Conservation (phyloP, 1,140 invertebrate genomes). For the Drosophila ananassae region DNA sequence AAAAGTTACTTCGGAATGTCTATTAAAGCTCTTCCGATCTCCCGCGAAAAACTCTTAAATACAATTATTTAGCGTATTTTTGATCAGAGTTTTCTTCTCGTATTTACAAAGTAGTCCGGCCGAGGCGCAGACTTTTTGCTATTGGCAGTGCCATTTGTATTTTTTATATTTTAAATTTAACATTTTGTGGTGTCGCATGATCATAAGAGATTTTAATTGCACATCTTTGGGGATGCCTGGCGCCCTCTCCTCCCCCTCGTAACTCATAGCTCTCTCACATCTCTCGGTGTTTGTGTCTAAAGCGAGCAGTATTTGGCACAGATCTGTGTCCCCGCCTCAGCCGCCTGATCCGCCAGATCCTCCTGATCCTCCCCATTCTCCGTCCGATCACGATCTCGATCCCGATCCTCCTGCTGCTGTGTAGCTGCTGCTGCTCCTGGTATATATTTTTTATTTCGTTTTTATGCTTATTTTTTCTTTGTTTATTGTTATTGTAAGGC, state of each 20-base stretch:
- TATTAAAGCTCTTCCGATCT: slow-evolving; percentile 62
- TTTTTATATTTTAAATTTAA: slow-evolving; percentile 14
- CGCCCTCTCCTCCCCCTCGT: slow-evolving; percentile 28
- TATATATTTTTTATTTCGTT: slow-evolving; percentile 29
- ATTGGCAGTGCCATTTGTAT: slow-evolving; percentile 49
- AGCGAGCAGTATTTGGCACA: slow-evolving; percentile 65
- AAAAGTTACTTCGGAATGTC: slow-evolving; percentile 52
- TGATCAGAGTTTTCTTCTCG: slow-evolving; percentile 26
- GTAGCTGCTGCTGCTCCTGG: slow-evolving; percentile 81
- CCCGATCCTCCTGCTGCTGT: slow-evolving; percentile 39
- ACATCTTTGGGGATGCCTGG: slow-evolving; percentile 39
- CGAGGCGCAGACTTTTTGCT: slow-evolving; percentile 6
- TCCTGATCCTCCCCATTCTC: slow-evolving; percentile 23
- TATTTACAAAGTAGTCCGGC: slow-evolving; percentile 18
- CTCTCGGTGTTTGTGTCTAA: slow-evolving; percentile 25
- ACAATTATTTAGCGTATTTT: slow-evolving; percentile 28
- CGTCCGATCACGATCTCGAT: slow-evolving; percentile 14
- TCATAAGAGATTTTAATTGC: slow-evolving; percentile 51
- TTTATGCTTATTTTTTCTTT: slow-evolving; percentile 13
- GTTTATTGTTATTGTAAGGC: slow-evolving; percentile 63
- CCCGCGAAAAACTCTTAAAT: slow-evolving; percentile 26
- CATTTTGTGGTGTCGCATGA: slow-evolving; percentile 29
- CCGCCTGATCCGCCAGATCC: slow-evolving; percentile 14
- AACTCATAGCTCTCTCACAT: slow-evolving; percentile 1
- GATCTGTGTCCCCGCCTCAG: slow-evolving; percentile 26